These are phyloP conservation scores for Reticulitermes lucifugus DNA, from an alignment of 2,888 invertebrate genomes.

Conservation along the genomic window DNA sequence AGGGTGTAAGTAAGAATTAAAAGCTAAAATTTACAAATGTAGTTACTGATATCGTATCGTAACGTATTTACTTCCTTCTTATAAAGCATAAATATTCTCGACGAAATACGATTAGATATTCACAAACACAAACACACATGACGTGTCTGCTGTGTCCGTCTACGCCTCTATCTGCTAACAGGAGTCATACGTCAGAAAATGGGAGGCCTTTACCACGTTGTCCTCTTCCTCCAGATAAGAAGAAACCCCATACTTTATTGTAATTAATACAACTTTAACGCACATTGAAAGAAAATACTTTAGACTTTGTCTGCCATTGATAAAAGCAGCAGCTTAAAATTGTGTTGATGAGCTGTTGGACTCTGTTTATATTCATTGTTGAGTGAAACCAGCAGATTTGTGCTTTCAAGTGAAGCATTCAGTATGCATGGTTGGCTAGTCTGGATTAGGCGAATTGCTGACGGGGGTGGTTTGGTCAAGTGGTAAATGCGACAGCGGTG, in stretches of 20 bases:
- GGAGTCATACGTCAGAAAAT: too few species aligned
- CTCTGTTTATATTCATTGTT: background rate
- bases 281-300: background rate
- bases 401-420: conserved; percentile 23
- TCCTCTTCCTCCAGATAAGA: background rate
- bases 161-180: too few species aligned
- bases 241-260: background rate
- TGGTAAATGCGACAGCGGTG: conserved; percentile 12
- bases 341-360: background rate
- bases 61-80: too few species aligned
- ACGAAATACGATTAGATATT: too few species aligned
- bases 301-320: background rate
- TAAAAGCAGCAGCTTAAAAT: background rate
- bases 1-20: too few species aligned
- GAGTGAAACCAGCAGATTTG: conserved; percentile 15
- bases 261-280: background rate
- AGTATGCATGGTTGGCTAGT: conserved; percentile 14
- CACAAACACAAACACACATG: too few species aligned
- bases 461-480: background rate
- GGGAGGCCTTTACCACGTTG: too few species aligned
- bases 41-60: too few species aligned
- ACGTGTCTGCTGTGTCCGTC: too few species aligned
- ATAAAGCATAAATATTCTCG: too few species aligned
- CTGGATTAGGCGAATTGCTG: conserved; percentile 20
- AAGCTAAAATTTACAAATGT: too few species aligned